phyloP scores from a whole-genome alignment of 2,113 vertebrate species.

The Zootoca vivipara region DNA sequence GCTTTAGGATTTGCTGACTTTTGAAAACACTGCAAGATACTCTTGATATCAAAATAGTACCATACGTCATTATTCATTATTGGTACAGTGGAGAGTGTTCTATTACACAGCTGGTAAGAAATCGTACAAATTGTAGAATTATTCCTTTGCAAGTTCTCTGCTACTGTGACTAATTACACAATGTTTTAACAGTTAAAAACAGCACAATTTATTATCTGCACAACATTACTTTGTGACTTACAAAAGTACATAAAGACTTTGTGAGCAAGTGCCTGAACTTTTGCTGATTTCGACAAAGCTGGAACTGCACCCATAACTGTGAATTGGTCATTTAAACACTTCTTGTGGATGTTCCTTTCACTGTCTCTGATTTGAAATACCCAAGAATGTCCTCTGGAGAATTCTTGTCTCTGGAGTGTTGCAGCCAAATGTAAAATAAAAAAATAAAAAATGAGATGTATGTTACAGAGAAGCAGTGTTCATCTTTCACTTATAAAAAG shows the following conservation, averaged over 20 bases:
- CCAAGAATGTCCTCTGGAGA: not conserved
- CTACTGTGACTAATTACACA: not conserved
- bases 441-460: not conserved
- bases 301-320: not conserved
- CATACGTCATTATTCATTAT: not conserved
- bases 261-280: not conserved
- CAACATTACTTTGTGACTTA: not conserved
- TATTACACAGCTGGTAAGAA: not conserved
- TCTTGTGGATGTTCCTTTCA: not conserved
- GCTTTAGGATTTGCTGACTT: not conserved
- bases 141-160: not conserved
- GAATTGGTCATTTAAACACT: not conserved
- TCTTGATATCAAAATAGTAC: not conserved
- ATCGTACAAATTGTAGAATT: not conserved
- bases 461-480: not conserved
- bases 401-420: not conserved
- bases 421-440: constrained; percentile 12
- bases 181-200: not conserved
- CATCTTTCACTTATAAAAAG: not conserved
- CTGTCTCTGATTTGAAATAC: not conserved
- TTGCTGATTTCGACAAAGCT: not conserved
- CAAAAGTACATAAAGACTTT: not conserved
- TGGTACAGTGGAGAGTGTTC: not conserved
- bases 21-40: not conserved
- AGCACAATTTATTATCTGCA: not conserved